Percentiles rank a stretch among this genome's conserved stretches.
phyloP scores from a whole-genome alignment of 2,113 vertebrate species.

The Sylvilagus bachmani region DNA sequence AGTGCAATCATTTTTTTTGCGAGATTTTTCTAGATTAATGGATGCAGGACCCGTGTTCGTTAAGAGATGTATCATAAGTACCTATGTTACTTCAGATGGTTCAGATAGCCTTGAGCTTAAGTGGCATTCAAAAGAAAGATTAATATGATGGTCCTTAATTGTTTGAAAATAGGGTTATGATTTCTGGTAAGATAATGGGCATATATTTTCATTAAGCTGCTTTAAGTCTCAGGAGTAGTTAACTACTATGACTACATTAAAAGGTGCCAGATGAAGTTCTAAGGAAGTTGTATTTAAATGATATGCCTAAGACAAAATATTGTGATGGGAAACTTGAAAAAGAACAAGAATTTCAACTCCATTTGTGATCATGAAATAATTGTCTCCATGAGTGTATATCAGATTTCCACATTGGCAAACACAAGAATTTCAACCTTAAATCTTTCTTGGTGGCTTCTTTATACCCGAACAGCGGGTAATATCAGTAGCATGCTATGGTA shows the following conservation, averaged over 20 bases:
- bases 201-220: slow-evolving; percentile 45
- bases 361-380: not conserved
- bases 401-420: not conserved
- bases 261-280: slow-evolving; percentile 3
- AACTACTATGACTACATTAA: not conserved
- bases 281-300: not conserved
- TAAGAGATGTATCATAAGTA: not conserved
- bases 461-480: slow-evolving; percentile 47
- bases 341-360: not conserved
- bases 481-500: not conserved
- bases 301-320: not conserved
- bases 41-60: not conserved
- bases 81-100: not conserved
- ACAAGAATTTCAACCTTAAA: not conserved
- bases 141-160: not conserved
- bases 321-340: not conserved
- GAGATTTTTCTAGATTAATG: slow-evolving; percentile 11
- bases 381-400: not conserved
- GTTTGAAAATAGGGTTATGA: slow-evolving; percentile 35
- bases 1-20: slow-evolving; percentile 27
- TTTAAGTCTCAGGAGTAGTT: not conserved
- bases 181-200: slow-evolving; percentile 11
- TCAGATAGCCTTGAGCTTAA: slow-evolving; percentile 22
- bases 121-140: slow-evolving; percentile 3
- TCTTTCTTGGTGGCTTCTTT: not conserved